Evolutionary conservation across 2,888 invertebrate genomes (phyloP).

Genomic region (Drosophila nr. fundita): DNA sequence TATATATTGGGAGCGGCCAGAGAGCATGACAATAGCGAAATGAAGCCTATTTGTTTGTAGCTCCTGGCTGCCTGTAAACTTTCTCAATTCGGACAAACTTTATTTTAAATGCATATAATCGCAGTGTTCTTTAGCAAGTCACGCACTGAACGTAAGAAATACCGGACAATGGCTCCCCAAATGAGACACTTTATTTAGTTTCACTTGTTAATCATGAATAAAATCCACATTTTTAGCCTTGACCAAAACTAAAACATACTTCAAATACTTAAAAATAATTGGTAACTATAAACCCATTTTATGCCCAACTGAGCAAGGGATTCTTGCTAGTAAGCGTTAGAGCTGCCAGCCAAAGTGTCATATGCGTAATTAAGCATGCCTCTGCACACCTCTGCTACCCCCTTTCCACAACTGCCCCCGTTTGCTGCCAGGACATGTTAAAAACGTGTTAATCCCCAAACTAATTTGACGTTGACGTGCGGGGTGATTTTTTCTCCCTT

Average conservation of each 20-base stretch:
- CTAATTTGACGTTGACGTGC: constrained; percentile 71
- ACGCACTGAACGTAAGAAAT: constrained; percentile 6
- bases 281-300: constrained; percentile 61
- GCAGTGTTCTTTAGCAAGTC: constrained; percentile 18
- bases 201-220: constrained; percentile 51
- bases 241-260: constrained; percentile 42
- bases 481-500: constrained; percentile 1
- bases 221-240: constrained; percentile 30
- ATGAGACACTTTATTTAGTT: constrained; percentile 43
- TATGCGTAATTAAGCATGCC: constrained; percentile 66
- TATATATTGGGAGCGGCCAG: constrained; percentile 29
- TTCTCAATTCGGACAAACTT: constrained; percentile 49
- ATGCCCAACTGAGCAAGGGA: constrained; percentile 41
- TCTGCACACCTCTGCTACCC: no score
- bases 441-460: constrained; percentile 73
- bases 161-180: constrained; percentile 6
- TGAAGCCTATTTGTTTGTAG: constrained; percentile 66
- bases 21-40: constrained; percentile 63
- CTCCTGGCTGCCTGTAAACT: constrained; percentile 31
- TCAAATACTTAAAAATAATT: constrained; percentile 46
- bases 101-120: constrained; percentile 55
- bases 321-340: constrained; percentile 14
- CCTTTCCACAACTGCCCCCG: no score
- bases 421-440: constrained; percentile 45
- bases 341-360: constrained; percentile 34